Percentiles rank a stretch among this genome's conserved stretches.
phyloP scores from a whole-genome alignment of 2,113 vertebrate genomes.

The Ivindomyrus marchei region DNA sequence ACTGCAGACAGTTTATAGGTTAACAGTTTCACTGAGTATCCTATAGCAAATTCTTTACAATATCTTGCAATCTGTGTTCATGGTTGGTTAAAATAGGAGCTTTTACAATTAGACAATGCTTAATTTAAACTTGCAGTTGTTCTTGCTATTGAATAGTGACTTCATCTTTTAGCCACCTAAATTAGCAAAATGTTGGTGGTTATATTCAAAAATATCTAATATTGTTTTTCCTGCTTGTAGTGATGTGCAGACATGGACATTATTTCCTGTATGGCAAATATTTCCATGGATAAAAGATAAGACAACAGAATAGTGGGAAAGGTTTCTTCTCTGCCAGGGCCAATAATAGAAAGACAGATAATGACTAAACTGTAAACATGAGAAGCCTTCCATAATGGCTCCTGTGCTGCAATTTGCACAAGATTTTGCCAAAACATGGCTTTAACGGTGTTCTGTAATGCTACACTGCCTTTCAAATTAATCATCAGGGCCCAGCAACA shows the following conservation, averaged over 20 bases:
- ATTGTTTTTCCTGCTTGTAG: not conserved
- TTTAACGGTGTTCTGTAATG: not conserved
- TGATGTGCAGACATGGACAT: not conserved
- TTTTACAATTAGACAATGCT: not conserved
- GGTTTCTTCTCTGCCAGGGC: not conserved
- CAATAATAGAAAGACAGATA: not conserved
- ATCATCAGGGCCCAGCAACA: not conserved
- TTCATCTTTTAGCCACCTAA: not conserved
- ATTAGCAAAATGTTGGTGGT: not conserved
- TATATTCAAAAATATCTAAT: not conserved
- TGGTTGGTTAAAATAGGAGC: no score
- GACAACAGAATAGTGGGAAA: not conserved
- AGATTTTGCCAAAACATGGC: not conserved
- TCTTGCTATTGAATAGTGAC: not conserved
- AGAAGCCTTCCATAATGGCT: not conserved
- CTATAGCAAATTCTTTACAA: not conserved
- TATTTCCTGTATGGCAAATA: not conserved
- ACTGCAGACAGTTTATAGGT: not conserved
- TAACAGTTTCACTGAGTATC: not conserved
- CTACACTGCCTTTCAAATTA: constrained; percentile 9
- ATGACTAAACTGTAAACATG: not conserved
- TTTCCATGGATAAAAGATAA: not conserved
- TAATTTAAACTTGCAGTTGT: not conserved
- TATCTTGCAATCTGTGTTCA: not conserved
- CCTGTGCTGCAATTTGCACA: not conserved